Conservation (phyloP, 2,113 vertebrate genomes). For the Octodon degus region DNA sequence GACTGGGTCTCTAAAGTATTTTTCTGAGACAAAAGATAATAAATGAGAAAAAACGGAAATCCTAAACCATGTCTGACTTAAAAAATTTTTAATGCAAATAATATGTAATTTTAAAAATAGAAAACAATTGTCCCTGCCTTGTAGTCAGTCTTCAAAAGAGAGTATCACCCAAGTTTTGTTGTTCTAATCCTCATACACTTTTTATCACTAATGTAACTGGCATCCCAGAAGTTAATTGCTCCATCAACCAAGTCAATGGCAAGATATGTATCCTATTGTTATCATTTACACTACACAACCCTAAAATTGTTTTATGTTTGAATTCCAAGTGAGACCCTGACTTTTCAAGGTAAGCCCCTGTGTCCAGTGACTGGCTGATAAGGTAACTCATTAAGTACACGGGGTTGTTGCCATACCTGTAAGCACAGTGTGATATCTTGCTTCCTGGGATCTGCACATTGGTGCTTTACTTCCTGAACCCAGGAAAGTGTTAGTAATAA, state of each 20-base stretch:
- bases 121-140: not conserved
- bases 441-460: not conserved
- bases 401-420: not conserved
- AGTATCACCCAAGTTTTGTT: not conserved
- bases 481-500: not conserved
- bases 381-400: not conserved
- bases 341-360: not conserved
- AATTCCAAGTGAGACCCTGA: constrained; percentile 23
- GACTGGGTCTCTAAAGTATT: too few species aligned
- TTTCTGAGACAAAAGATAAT: not conserved
- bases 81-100: constrained; percentile 7
- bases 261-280: not conserved
- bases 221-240: constrained; percentile 32
- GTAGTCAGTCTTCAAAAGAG: not conserved
- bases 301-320: not conserved
- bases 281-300: not conserved
- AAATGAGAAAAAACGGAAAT: not conserved
- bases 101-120: not conserved
- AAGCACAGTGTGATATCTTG: not conserved
- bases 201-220: not conserved
- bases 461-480: not conserved
- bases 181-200: not conserved
- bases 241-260: not conserved
- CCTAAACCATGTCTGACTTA: not conserved
- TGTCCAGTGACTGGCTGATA: not conserved